Percentiles rank a stretch among this genome's conserved stretches.
Conservation (phyloP, 37 sponge, comb jelly and placozoan species). For the Ianthella basta region DNA sequence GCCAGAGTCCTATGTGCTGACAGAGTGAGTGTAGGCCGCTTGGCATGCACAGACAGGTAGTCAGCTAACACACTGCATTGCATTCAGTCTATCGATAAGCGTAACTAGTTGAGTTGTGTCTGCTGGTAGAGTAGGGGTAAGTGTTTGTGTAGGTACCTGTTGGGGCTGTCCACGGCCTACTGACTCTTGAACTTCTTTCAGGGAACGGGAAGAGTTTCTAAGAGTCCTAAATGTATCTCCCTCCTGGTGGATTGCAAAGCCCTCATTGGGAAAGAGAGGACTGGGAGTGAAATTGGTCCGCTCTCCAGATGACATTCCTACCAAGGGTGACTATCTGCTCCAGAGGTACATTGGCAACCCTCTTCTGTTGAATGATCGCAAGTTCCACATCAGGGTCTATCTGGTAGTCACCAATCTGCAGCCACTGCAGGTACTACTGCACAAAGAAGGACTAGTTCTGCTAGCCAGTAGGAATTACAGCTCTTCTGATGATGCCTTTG, state of each 20-base stretch:
- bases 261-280: constrained; percentile 80
- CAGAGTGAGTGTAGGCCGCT: constrained; percentile 48
- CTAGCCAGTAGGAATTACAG: constrained; percentile 82
- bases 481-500: constrained; percentile 15
- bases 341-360: constrained; percentile 82
- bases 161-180: not conserved
- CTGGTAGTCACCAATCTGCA: constrained; percentile 78
- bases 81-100: too few relatives aligned
- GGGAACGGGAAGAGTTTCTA: constrained; percentile 44
- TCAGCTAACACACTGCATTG: too few relatives aligned
- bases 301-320: constrained; percentile 50
- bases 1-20: constrained; percentile 78
- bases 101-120: not conserved
- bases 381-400: constrained; percentile 86
- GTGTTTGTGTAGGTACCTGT: too few relatives aligned
- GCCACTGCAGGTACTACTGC: constrained; percentile 74
- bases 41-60: too few relatives aligned
- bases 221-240: constrained; percentile 18
- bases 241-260: constrained; percentile 85
- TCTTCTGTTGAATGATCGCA: constrained; percentile 66
- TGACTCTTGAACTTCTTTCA: not conserved
- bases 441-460: constrained; percentile 87
- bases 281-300: constrained; percentile 68
- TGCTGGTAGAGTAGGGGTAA: not conserved
- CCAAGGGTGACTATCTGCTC: constrained; percentile 47